These are phyloP conservation scores for Mesoligia furuncula DNA, from an alignment of 2,888 invertebrate species.

Conservation along the genomic window DNA sequence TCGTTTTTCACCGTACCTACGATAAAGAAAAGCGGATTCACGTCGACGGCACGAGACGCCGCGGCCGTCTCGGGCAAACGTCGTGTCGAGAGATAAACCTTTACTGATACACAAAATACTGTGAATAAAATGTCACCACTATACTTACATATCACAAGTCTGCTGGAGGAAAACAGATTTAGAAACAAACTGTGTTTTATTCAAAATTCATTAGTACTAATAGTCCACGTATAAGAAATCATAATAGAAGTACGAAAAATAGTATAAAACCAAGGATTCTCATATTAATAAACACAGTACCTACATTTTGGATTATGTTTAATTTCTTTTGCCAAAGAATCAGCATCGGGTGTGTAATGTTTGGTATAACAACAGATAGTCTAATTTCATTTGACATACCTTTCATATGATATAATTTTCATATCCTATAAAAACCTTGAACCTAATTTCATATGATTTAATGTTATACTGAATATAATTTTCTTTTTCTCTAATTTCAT, in stretches of 20 bases:
- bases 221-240: neutral
- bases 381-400: too few species aligned
- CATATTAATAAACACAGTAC: neutral
- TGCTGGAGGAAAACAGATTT: conserved; percentile 17
- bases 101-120: conserved; percentile 55
- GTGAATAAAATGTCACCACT: conserved; percentile 49
- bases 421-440: too few species aligned
- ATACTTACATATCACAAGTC: conserved; percentile 41
- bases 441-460: too few species aligned
- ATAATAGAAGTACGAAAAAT: neutral
- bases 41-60: conserved; percentile 32
- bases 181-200: neutral
- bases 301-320: neutral
- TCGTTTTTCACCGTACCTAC: conserved; percentile 60
- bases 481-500: too few species aligned
- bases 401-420: too few species aligned
- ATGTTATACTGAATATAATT: too few species aligned
- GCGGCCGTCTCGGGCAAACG: conserved; percentile 32
- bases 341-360: too few species aligned
- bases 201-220: neutral
- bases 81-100: conserved; percentile 59
- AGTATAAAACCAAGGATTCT: neutral
- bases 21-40: conserved; percentile 62
- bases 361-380: too few species aligned
- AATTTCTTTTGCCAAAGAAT: neutral